A percentile compares a stretch with the other conserved stretches of the same genome.
Conservation (phyloP, 2,888 invertebrate species). For the Podotricha telesiphe region DNA sequence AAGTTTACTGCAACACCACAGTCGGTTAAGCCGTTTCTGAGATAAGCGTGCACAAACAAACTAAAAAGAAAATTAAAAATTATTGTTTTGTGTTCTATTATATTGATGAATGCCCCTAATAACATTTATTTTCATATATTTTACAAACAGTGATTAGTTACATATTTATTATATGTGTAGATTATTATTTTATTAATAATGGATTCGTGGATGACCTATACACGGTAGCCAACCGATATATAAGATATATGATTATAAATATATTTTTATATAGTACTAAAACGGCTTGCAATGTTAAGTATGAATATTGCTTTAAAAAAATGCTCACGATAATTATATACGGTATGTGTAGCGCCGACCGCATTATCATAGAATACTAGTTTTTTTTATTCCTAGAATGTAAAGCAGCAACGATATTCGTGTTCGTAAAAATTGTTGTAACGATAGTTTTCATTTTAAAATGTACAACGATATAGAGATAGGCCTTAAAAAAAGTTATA, state of each 20-base stretch:
- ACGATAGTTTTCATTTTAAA: background rate
- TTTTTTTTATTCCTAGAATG: conserved; percentile 8
- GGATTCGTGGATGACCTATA: too few relatives aligned
- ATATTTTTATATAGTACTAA: background rate
- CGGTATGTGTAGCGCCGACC: background rate
- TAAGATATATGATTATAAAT: background rate
- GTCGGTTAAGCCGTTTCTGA: too few relatives aligned
- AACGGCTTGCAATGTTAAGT: background rate
- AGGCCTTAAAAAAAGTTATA: background rate
- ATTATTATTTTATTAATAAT: too few relatives aligned
- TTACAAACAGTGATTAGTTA: too few relatives aligned
- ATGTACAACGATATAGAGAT: background rate
- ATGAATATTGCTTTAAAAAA: conserved; percentile 4
- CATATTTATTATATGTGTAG: too few relatives aligned
- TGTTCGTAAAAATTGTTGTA: background rate
- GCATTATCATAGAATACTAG: background rate
- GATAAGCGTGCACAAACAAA: too few relatives aligned
- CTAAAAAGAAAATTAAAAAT: too few relatives aligned
- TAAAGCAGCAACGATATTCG: background rate
- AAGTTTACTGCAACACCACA: too few relatives aligned
- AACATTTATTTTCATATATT: too few relatives aligned
- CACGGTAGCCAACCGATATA: too few relatives aligned
- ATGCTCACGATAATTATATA: conserved; percentile 4
- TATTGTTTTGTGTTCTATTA: too few relatives aligned
- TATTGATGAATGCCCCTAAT: too few relatives aligned